These are phyloP conservation scores for Lytechinus variegatus DNA, from an alignment of 35 echinoderm and acorn worm genomes.

Conservation along the genomic window DNA sequence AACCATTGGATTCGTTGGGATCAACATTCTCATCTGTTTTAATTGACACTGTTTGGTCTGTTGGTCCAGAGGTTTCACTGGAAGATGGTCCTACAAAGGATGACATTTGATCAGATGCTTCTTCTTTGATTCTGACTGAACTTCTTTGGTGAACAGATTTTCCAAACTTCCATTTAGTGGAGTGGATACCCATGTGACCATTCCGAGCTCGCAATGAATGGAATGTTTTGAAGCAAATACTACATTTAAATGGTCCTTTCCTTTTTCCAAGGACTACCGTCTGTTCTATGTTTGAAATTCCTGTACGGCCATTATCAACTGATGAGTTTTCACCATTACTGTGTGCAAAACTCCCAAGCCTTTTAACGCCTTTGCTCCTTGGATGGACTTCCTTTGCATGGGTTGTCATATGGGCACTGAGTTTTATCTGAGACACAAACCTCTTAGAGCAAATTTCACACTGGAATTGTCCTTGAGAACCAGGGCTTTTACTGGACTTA, in stretches of 20 bases:
- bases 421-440: neutral
- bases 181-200: constrained; percentile 45
- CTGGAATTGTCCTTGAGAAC: constrained; percentile 1
- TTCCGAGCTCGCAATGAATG: neutral
- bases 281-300: neutral
- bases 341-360: neutral
- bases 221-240: constrained; percentile 41
- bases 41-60: neutral
- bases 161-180: constrained; percentile 36
- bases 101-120: neutral
- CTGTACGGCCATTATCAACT: neutral
- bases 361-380: constrained; percentile 33
- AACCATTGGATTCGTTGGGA: neutral
- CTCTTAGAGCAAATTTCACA: neutral
- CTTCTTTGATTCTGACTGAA: neutral
- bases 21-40: neutral
- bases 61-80: neutral
- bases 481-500: neutral
- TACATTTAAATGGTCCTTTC: constrained; percentile 20
- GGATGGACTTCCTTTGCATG: constrained; percentile 24
- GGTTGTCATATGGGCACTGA: neutral
- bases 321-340: neutral
- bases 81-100: neutral
- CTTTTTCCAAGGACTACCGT: neutral
- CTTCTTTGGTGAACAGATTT: constrained; percentile 24